A percentile compares a stretch with the other conserved stretches of the same genome.
These are phyloP conservation scores for Orientallactaga sibirica DNA, from an alignment of 2,797 vertebrate genomes.

Conservation along the genomic window DNA sequence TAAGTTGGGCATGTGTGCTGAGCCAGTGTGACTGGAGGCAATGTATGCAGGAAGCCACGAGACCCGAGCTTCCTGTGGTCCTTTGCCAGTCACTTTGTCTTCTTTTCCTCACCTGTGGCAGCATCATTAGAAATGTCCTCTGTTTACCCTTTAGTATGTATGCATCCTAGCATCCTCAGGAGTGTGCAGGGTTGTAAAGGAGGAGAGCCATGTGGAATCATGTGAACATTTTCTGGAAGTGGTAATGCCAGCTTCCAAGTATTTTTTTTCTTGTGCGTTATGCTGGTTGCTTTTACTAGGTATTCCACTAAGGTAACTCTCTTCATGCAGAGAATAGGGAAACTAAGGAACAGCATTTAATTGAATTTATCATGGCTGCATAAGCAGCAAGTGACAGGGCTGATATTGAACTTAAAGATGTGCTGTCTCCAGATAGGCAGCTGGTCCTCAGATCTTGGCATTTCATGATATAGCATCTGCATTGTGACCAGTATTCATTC, in stretches of 20 bases:
- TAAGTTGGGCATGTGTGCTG: fast-evolving
- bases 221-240: not conserved
- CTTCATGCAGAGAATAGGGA: not conserved
- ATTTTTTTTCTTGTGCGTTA: not conserved
- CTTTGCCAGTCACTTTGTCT: not conserved
- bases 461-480: not conserved
- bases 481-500: not conserved
- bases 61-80: fast-evolving
- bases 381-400: not conserved
- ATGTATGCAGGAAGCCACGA: not conserved
- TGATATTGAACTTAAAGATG: not conserved
- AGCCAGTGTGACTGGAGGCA: not conserved
- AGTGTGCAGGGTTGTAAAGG: not conserved
- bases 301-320: not conserved
- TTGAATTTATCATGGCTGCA: not conserved
- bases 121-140: not conserved
- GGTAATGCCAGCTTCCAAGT: not conserved
- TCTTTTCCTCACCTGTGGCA: not conserved
- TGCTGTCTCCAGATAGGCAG: not conserved
- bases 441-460: not conserved
- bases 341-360: not conserved
- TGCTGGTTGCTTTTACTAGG: fast-evolving
- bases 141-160: fast-evolving
- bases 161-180: fast-evolving
- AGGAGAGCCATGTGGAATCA: not conserved